Evolutionary conservation across 2,797 vertebrate genomes (phyloP).

Genomic region (Fistularia commersonii): DNA sequence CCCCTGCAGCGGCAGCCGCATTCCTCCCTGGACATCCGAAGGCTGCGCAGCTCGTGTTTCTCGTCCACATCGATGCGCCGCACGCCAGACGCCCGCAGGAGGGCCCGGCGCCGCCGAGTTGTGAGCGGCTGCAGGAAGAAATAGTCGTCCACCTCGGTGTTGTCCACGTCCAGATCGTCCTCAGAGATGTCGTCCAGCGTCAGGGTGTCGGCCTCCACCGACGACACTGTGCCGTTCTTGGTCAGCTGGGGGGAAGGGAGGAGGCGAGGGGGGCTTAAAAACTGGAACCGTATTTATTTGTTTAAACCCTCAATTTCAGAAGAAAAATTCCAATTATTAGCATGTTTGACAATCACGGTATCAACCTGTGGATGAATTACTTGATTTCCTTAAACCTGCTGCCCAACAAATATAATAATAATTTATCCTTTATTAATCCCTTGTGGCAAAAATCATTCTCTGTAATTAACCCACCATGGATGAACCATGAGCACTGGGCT

Average conservation of each 20-base stretch:
- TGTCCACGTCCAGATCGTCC: constrained; percentile 96
- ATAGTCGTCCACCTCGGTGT: constrained; percentile 99
- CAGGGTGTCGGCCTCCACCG: constrained; percentile 89
- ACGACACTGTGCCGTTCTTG: constrained; percentile 94
- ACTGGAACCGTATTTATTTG: too few species aligned
- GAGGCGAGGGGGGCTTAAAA: constrained; percentile 91
- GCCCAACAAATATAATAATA: too few species aligned
- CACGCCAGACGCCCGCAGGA: constrained; percentile 92
- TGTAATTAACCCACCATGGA: too few species aligned
- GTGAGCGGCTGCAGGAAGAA: constrained; percentile 97
- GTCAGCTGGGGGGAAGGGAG: constrained; percentile 82
- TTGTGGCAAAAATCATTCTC: too few species aligned
- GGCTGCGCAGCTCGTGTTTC: constrained; percentile 93
- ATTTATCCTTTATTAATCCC: too few species aligned
- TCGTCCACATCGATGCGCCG: constrained; percentile 98
- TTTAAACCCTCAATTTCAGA: neutral
- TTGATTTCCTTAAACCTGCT: too few species aligned
- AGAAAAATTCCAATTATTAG: too few species aligned
- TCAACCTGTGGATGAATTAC: too few species aligned
- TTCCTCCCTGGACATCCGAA: constrained; percentile 94
- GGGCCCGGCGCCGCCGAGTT: constrained; percentile 91
- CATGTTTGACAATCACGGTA: too few species aligned
- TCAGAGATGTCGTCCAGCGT: constrained; percentile 97
- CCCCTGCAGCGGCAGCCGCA: constrained; percentile 96
- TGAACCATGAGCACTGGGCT: too few species aligned